phyloP scores from a whole-genome alignment of 2,113 vertebrate genomes.

The Pristiophorus japonicus region DNA sequence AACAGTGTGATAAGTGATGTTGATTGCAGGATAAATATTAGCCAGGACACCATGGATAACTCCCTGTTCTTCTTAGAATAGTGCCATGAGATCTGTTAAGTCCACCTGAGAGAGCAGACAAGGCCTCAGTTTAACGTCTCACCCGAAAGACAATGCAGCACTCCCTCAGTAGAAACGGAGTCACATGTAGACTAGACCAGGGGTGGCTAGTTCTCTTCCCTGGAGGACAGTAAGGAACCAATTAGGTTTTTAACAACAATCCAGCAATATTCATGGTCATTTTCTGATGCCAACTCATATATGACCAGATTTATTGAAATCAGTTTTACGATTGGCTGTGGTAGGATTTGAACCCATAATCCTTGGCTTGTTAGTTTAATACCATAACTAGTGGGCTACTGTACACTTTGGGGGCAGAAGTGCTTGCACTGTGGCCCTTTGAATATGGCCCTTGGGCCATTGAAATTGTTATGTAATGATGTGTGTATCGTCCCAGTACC shows the following conservation, averaged over 20 bases:
- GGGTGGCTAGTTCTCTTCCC: background rate
- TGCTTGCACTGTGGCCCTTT: background rate
- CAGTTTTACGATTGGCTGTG: background rate
- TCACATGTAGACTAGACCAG: background rate
- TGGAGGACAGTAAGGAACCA: background rate
- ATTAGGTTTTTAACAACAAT: background rate
- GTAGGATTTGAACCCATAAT: background rate
- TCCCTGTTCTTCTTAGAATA: no score
- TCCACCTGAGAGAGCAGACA: no score
- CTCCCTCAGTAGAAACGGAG: background rate
- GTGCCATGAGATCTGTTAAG: no score
- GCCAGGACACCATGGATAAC: no score
- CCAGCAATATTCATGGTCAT: background rate
- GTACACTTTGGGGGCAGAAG: background rate
- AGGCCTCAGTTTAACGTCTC: no score
- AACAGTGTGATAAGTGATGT: no score
- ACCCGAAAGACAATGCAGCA: no score
- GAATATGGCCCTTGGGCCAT: background rate
- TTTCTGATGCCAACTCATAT: background rate
- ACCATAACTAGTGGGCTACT: background rate
- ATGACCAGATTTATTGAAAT: background rate
- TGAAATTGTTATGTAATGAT: no score
- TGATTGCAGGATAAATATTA: no score
- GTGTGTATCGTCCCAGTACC: no score
- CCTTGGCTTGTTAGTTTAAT: background rate